Base-by-base conservation (phyloP, 2,113 vertebrate genomes). In the Parus major region DNA sequence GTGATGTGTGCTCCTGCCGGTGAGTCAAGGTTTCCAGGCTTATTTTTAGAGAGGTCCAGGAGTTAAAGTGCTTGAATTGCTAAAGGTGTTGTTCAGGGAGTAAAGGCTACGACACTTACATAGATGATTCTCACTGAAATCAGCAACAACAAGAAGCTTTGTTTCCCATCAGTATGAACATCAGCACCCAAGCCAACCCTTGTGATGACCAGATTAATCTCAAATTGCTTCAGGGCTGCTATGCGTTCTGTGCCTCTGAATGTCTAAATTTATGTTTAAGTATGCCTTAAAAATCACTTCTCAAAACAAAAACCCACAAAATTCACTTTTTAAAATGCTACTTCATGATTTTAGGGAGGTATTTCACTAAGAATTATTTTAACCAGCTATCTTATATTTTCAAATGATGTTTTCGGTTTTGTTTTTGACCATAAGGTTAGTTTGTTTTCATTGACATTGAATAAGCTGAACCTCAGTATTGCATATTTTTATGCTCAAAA, bases 401-500 rank as follows among this genome's bases (percentile, higher is more conserved):
- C n/a, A 73, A 56, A 77, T 60, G 9, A 13, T 23, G 22, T 39
- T 39, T 39, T 39, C 8, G 11, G 0, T 0, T 27, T 56, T 15
- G 16, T 84, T 69, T 39, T 7, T 73, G 59, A 70, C 31, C 42
- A 4, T 6, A 70, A 27, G 10, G 29, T 57, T 41, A 36, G 23
- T 36, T 59, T 61, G 5, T 61, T 88, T 65, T 14, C 23, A 81
- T 6, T 78, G 29, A 50, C 18, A 61, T 5, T 36, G 27, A 71
- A 35, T 16, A 72, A 69, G 2, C 4, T 77, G 36, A 93, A 61
- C 3, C 23, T 70, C 15, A 39, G 9, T 10, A 46, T 3, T 70
- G 16, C 10, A 39, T 80, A 33, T 73, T 93, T 86, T 63, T 27
- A 27, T 86, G 8, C 63, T 88, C 25, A 83, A 88, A 90, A 90